phyloP scores from a whole-genome alignment of 1,140 invertebrate species.

The Mycetomoellerius zeteki region DNA sequence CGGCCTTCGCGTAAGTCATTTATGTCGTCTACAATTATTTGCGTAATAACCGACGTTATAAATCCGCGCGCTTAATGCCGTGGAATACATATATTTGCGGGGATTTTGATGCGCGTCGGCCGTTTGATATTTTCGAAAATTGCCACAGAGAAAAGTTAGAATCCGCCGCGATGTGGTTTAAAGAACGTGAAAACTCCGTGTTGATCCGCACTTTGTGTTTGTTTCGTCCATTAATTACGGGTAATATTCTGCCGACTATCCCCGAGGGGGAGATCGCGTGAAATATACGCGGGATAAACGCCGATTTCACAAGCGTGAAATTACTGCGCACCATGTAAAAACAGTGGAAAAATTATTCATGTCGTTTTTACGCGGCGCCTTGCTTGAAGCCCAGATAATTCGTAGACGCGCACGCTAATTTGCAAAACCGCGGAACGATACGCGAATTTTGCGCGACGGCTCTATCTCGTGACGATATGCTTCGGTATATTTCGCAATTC shows the following conservation, averaged over 20 bases:
- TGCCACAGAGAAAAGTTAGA: constrained; percentile 21
- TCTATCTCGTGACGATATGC: constrained; percentile 3
- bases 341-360: constrained; percentile 62
- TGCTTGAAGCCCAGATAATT: constrained; percentile 55
- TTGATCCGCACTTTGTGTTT: constrained; percentile 22
- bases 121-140: constrained; percentile 41
- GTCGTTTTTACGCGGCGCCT: constrained; percentile 52
- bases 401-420: constrained; percentile 54
- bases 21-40: constrained; percentile 66
- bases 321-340: constrained; percentile 47
- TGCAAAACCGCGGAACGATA: constrained; percentile 40
- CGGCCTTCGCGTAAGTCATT: constrained; percentile 63
- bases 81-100: constrained; percentile 39
- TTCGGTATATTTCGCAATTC: constrained; percentile 15
- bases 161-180: constrained; percentile 27
- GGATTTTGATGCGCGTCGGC: constrained; percentile 46
- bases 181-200: constrained; percentile 47
- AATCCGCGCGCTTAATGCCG: constrained; percentile 50
- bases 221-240: constrained; percentile 60
- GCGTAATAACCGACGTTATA: constrained; percentile 63
- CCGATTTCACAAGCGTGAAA: constrained; percentile 59
- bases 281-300: constrained; percentile 60
- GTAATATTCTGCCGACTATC: constrained; percentile 42
- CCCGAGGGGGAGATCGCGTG: constrained; percentile 48
- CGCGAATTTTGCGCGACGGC: constrained; percentile 20